Evolutionary conservation across 37 sponge, comb jelly and placozoan species (phyloP), one percentile per base, ranked within the genome.

Genomic region (Agelas oroides): DNA sequence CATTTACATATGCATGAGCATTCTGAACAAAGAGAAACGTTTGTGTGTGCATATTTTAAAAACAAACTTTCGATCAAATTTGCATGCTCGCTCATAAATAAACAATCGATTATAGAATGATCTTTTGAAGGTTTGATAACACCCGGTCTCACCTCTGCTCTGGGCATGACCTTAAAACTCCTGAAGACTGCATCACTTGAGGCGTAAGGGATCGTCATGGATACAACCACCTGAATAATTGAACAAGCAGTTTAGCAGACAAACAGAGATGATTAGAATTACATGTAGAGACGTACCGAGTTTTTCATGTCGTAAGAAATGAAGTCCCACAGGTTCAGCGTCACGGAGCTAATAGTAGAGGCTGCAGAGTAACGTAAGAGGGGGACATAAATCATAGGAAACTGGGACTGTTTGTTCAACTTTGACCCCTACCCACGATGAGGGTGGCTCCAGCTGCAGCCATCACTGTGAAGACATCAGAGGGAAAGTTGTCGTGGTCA

Each of bases 1-100:
- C 94, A 63, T 90, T 93, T 65, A 90, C 94, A 82, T 86, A 93
- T 18, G 94, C 91, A 70, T 86, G 90, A 31, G 94, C 83, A 83
- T 93, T 90, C 87, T 88, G 64, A 27, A 54, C 6, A 8, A 46
- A 46, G 46, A 46, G 46, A 8, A 8, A 8, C 8, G 46, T 46
- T 3, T 46, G 46, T 46, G 46, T 46, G 46, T 46, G 46, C n/a
- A n/a, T n/a, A n/a, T n/a, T n/a, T n/a, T n/a, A n/a, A n/a, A n/a
- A n/a, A n/a, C n/a, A n/a, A n/a, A n/a, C n/a, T n/a, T n/a, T n/a
- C n/a, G n/a, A n/a, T n/a, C n/a, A n/a, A n/a, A n/a, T n/a, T n/a
- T n/a, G n/a, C n/a, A n/a, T n/a, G n/a, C n/a, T n/a, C n/a, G n/a
- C n/a, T n/a, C n/a, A n/a, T n/a, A n/a, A n/a, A n/a, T n/a, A n/a